Conservation (phyloP, 2,797 vertebrate species). For the Melanotaenia boesemani region DNA sequence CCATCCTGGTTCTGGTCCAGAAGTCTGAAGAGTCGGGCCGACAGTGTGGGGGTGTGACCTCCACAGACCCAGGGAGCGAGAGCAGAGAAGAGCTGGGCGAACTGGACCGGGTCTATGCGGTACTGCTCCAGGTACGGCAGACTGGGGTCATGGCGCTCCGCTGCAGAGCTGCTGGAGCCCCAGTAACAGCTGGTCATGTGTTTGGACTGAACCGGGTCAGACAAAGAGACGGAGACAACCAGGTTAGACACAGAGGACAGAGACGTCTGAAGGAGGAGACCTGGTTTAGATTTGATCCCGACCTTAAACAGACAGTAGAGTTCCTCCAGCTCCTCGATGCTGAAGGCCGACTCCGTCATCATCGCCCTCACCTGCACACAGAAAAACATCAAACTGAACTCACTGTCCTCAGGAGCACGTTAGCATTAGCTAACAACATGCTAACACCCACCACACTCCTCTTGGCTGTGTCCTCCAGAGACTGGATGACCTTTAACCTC, state of each 20-base stretch:
- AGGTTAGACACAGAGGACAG: neutral
- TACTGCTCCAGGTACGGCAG: conserved; percentile 98
- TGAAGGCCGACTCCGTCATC: conserved; percentile 94
- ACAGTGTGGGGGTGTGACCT: conserved; percentile 85
- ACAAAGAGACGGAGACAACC: neutral
- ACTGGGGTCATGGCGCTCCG: conserved; percentile 91
- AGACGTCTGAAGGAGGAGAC: neutral
- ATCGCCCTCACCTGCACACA: conserved; percentile 90
- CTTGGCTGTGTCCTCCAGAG: conserved; percentile 95
- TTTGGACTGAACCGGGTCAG: conserved; percentile 84
- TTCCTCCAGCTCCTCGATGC: conserved; percentile 94
- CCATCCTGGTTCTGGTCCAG: conserved; percentile 93
- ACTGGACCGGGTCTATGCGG: conserved; percentile 91
- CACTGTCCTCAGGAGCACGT: neutral
- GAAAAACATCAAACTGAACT: conserved; percentile 22
- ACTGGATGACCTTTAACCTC: conserved; percentile 97
- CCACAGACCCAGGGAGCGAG: conserved; percentile 92
- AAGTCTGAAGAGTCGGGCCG: conserved; percentile 91
- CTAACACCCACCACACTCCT: conserved; percentile 91
- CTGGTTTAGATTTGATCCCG: conserved; percentile 20
- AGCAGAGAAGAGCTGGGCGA: conserved; percentile 87
- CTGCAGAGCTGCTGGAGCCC: conserved; percentile 85
- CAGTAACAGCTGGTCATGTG: conserved; percentile 96
- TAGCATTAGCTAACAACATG: neutral
- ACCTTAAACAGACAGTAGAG: conserved; percentile 98